Evolutionary conservation across 2,888 invertebrate genomes (phyloP), one percentile per base, ranked within the genome.

Genomic region (Rugalucina vietnamica): DNA sequence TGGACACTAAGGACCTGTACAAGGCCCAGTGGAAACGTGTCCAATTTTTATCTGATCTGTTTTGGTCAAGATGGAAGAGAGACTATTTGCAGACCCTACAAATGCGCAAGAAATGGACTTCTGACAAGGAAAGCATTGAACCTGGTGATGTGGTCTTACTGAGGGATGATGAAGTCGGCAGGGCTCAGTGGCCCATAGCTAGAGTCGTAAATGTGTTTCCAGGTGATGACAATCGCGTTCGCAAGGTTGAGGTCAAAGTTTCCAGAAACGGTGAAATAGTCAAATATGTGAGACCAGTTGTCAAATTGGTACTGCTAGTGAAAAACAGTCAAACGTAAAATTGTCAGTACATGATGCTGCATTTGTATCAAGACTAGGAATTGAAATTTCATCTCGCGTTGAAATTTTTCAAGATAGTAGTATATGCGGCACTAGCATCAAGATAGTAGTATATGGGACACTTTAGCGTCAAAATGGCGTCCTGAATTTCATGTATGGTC

Each of bases 181-280:
- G 89, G 14, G 81, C 78, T 65, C 57, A 86, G 39, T 89, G 84
- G 84, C 85, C 77, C 3, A n/a, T 84, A 27, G 87, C 76, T 24
- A 34, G 80, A 5, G 81, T 89, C 18, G 24, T 36, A 10, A 27
- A 79, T 24, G 77, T 70, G 0, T 82, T 89, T 49, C 50, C 50
- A 10, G 84, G 87, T 71, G 34, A 80, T n/a, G 86, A 79, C 32
- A 54, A 74, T 60, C 65, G 50, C 8, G 78, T 87, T 4, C 27
- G 82, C 24, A 87, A 79, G 39, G 69, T 82, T 49, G 79, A 72
- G 36, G 57, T 74, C 29, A 70, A 32, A 24, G 27, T 32, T 73
- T 70, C 36, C 60, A 60, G 60, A 60, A 60, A 60, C 18, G 71
- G 37, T 39, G n/a, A n/a, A 36, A 37, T 24, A 39, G n/a, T 21